These are phyloP conservation scores for Ceriagrion tenellum DNA, from an alignment of 2,888 invertebrate species.

Conservation along the genomic window DNA sequence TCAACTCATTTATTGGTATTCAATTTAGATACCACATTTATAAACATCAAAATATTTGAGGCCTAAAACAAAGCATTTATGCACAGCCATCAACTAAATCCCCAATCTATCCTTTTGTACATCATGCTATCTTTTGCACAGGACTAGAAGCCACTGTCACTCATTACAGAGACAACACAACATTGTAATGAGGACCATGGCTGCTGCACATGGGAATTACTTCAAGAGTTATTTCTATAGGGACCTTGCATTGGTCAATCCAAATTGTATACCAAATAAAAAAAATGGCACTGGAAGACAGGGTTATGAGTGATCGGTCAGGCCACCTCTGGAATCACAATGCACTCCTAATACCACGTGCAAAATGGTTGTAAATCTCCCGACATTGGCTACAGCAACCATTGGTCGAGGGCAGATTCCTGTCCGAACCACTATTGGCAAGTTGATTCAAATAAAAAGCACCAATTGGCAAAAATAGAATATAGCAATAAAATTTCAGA, in stretches of 20 bases:
- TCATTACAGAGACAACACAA: neutral
- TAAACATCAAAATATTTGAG: conserved; percentile 56
- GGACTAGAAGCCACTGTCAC: conserved; percentile 51
- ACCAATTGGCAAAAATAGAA: conserved; percentile 47
- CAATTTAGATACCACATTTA: conserved; percentile 57
- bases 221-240: neutral
- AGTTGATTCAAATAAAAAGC: conserved; percentile 4
- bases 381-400: conserved; percentile 18
- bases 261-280: neutral
- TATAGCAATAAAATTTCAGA: conserved; percentile 38
- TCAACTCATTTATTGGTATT: conserved; percentile 67
- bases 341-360: conserved; percentile 33
- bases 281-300: conserved; percentile 52
- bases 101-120: conserved; percentile 58
- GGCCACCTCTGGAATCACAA: conserved; percentile 32
- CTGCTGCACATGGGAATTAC: conserved; percentile 26
- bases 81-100: conserved; percentile 65
- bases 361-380: neutral
- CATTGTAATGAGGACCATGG: neutral
- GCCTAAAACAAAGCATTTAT: conserved; percentile 52
- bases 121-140: conserved; percentile 21
- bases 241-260: neutral
- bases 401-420: neutral
- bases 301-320: conserved; percentile 40
- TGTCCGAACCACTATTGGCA: conserved; percentile 23